phyloP scores from a whole-genome alignment of 2,888 invertebrate genomes.

The Formica aserva region DNA sequence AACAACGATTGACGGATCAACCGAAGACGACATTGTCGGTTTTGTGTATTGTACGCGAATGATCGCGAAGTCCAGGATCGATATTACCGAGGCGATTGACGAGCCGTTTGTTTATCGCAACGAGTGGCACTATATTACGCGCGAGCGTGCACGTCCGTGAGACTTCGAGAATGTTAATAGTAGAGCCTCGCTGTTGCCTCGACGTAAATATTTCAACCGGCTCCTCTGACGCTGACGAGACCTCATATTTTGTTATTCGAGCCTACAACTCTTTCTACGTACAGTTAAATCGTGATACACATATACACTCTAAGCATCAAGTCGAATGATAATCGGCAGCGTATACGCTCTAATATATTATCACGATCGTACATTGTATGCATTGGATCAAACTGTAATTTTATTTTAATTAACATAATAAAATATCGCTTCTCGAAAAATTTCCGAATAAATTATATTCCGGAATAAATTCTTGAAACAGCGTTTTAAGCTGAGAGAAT shows the following conservation, averaged over 20 bases:
- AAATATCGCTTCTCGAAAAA: neutral
- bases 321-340: neutral
- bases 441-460: neutral
- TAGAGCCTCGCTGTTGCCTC: constrained; percentile 58
- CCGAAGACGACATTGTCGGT: constrained; percentile 48
- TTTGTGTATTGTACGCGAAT: constrained; percentile 37
- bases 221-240: constrained; percentile 16
- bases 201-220: constrained; percentile 63
- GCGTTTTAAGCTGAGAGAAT: neutral
- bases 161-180: constrained; percentile 65
- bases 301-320: neutral
- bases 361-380: neutral
- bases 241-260: constrained; percentile 35
- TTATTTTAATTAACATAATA: neutral
- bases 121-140: constrained; percentile 54
- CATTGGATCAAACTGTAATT: neutral
- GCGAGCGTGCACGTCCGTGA: constrained; percentile 25
- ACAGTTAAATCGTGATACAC: neutral
- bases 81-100: constrained; percentile 45
- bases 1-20: constrained; percentile 33
- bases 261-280: constrained; percentile 14
- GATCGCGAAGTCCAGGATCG: constrained; percentile 30
- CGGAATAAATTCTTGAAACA: neutral
- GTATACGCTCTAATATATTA: neutral
- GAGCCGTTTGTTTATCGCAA: constrained; percentile 55